phyloP scores from a whole-genome alignment of 2,888 invertebrate genomes.

The Pasiphila rectangulata region DNA sequence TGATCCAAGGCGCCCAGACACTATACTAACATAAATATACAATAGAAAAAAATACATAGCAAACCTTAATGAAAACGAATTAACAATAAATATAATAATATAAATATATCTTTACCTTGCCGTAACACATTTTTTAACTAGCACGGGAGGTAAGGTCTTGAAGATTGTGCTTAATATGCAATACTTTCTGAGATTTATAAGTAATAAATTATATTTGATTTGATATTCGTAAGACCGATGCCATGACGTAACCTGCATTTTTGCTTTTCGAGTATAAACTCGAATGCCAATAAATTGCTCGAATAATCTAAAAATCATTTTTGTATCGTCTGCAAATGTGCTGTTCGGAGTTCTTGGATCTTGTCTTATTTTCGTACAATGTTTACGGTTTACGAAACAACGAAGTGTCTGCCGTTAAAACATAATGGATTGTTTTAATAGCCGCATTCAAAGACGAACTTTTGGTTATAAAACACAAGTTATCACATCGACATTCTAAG shows the following conservation, averaged over 20 bases:
- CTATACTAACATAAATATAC: too few relatives aligned
- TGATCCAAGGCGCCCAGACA: too few relatives aligned
- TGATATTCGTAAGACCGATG: slow-evolving; percentile 36
- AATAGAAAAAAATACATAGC: too few relatives aligned
- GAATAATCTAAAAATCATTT: too few relatives aligned
- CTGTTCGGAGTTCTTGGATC: neutral
- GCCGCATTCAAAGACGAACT: neutral
- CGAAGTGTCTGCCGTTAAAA: slow-evolving; percentile 12
- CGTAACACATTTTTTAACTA: too few relatives aligned
- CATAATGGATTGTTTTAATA: slow-evolving; percentile 13
- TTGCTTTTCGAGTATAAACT: slow-evolving; percentile 6
- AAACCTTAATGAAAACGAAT: too few relatives aligned
- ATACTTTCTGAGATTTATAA: too few relatives aligned
- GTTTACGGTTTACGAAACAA: slow-evolving; percentile 10
- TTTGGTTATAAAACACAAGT: neutral
- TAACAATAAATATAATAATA: too few relatives aligned
- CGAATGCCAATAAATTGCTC: slow-evolving; percentile 9
- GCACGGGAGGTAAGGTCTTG: too few relatives aligned
- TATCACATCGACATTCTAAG: neutral
- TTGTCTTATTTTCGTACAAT: slow-evolving; percentile 26
- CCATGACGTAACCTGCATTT: slow-evolving; percentile 35
- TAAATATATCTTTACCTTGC: too few relatives aligned
- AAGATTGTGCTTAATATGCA: too few relatives aligned
- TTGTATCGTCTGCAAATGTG: slow-evolving; percentile 11
- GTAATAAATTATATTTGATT: too few relatives aligned